A percentile compares a stretch with the other conserved stretches of the same genome.
Evolutionary conservation across 2,888 invertebrate species (phyloP).

Genomic region (Lepeophtheirus nordmannii): DNA sequence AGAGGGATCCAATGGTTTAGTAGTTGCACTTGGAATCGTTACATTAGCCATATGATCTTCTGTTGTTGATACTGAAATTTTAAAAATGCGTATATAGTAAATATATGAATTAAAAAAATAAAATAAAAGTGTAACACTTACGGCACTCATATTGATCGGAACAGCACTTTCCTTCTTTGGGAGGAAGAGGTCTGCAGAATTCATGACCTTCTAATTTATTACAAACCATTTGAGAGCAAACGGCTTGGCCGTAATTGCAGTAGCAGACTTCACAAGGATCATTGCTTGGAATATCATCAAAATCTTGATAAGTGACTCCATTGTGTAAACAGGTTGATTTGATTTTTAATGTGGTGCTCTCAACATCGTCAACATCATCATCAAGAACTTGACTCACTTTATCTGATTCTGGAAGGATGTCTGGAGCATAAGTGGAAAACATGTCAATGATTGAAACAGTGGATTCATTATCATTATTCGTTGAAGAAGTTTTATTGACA

Average conservation of each 20-base stretch:
- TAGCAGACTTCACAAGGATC: conserved; percentile 28
- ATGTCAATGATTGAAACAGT: conserved; percentile 4
- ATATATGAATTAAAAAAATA: not conserved
- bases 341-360: not conserved
- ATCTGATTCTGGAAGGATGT: not conserved
- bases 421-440: not conserved
- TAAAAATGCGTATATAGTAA: not conserved
- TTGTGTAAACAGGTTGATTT: conserved; percentile 25
- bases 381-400: conserved; percentile 13
- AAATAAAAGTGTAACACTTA: not conserved
- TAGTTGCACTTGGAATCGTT: conserved; percentile 4
- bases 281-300: conserved; percentile 26
- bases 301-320: conserved; percentile 26
- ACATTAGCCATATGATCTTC: not conserved
- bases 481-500: not conserved
- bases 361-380: conserved; percentile 5
- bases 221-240: conserved; percentile 26
- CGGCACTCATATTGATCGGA: conserved; percentile 21
- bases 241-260: conserved; percentile 26
- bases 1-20: conserved; percentile 8
- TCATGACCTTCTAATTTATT: conserved; percentile 18
- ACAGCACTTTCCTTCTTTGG: conserved; percentile 20
- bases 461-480: conserved; percentile 8
- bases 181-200: conserved; percentile 25
- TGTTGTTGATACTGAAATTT: not conserved